phyloP scores from a whole-genome alignment of 2,888 invertebrate genomes.

The Scaptomyza cyrtandrae region DNA sequence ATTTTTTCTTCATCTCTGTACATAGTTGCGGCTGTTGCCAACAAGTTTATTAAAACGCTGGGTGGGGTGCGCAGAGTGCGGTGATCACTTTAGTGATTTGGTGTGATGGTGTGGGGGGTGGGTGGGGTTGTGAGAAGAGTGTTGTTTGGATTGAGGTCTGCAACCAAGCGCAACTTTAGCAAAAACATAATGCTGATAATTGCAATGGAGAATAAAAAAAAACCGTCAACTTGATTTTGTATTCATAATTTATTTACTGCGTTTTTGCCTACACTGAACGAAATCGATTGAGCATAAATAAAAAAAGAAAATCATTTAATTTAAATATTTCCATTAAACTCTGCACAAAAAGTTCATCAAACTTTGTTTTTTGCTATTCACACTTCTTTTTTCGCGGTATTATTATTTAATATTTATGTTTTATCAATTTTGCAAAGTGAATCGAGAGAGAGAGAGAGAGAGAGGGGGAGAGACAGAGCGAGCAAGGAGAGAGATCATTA shows the following conservation, averaged over 20 bases:
- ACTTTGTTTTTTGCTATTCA: too few species aligned
- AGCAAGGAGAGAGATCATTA: conserved; percentile 71
- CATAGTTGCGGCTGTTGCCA: conserved; percentile 40
- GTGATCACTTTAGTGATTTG: neutral
- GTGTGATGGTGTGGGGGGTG: neutral
- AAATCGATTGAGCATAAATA: conserved; percentile 7
- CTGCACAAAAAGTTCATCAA: too few species aligned
- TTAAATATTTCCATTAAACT: too few species aligned
- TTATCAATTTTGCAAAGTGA: conserved; percentile 21
- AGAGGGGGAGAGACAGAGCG: neutral
- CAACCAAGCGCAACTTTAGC: conserved; percentile 58
- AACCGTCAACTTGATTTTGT: conserved; percentile 68
- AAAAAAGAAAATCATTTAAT: neutral
- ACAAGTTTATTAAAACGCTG: conserved; percentile 78
- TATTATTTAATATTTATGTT: too few species aligned
- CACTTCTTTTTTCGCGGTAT: too few species aligned
- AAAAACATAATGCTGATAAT: conserved; percentile 78
- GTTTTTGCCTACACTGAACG: conserved; percentile 30
- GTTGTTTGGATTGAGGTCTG: conserved; percentile 2
- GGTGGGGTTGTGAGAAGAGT: neutral
- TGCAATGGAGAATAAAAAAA: conserved; percentile 57
- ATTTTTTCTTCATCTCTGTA: conserved; percentile 11
- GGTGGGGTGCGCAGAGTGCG: neutral
- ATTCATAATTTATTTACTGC: conserved; percentile 66
- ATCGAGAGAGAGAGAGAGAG: neutral